Evolutionary conservation across 1,140 invertebrate species (phyloP).

Genomic region (Pteromalus puparum): DNA sequence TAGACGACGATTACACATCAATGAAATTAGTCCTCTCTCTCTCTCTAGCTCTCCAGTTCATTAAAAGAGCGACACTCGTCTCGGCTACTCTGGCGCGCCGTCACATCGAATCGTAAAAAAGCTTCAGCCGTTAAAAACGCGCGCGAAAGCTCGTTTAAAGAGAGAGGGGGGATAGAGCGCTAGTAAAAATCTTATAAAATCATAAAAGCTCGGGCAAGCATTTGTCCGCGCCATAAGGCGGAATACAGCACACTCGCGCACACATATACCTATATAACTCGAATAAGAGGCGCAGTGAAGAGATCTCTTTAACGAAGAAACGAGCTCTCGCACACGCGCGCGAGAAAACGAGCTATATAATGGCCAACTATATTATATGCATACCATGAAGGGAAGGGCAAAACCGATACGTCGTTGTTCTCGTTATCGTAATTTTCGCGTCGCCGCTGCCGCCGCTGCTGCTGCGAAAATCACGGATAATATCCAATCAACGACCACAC

Average conservation of each 20-base stretch:
- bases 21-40: too few relatives aligned
- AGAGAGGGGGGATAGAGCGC: neutral
- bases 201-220: conserved; percentile 3
- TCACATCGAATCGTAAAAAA: neutral
- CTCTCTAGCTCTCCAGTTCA: neutral
- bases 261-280: neutral
- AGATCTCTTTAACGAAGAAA: conserved; percentile 43
- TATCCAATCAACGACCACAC: conserved; percentile 35
- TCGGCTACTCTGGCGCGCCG: neutral
- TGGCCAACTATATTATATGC: neutral
- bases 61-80: neutral
- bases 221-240: conserved; percentile 13
- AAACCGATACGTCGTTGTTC: conserved; percentile 19
- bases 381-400: neutral
- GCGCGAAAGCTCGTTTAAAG: neutral
- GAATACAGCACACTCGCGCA: neutral
- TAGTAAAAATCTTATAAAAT: conserved; percentile 44
- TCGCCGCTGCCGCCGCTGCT: neutral
- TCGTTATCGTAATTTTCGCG: conserved; percentile 50
- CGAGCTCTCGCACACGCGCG: neutral
- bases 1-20: too few relatives aligned
- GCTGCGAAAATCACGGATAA: conserved; percentile 41
- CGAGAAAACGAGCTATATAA: conserved; percentile 39
- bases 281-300: conserved; percentile 16
- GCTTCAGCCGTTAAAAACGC: neutral